Percentiles rank a stretch among this genome's conserved stretches.
phyloP scores from a whole-genome alignment of 1,140 invertebrate genomes.

The Dreissena rostriformis region DNA sequence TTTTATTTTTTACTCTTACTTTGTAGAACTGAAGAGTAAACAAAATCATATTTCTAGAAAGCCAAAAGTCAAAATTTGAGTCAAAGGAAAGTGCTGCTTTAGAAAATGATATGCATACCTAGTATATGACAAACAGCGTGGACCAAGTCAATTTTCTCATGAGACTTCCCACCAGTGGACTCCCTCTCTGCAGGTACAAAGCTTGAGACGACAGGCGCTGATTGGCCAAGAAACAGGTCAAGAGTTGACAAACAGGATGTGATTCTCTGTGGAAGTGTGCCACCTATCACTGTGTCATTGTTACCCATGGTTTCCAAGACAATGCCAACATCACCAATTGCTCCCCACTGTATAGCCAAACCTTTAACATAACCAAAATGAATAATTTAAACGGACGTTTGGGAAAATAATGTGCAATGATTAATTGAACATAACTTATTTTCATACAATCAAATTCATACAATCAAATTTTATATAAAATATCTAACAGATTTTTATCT shows the following conservation, averaged over 20 bases:
- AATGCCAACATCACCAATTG: slow-evolving; percentile 97
- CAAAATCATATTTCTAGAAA: too few species aligned
- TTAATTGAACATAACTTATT: too few species aligned
- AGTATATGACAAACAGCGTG: slow-evolving; percentile 79
- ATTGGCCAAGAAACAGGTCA: slow-evolving; percentile 93
- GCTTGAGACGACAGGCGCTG: slow-evolving; percentile 92
- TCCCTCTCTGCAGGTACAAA: slow-evolving; percentile 89
- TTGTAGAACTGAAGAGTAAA: too few species aligned
- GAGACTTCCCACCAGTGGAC: slow-evolving; percentile 67
- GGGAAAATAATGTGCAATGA: neutral
- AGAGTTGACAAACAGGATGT: slow-evolving; percentile 92
- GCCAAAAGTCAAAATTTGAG: too few species aligned
- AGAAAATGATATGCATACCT: slow-evolving; percentile 72
- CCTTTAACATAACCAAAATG: slow-evolving; percentile 66
- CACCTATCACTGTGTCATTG: slow-evolving; percentile 95
- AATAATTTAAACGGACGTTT: neutral
- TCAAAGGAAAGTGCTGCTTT: too few species aligned
- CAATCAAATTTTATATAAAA: too few species aligned
- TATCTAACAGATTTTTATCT: too few species aligned
- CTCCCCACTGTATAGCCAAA: slow-evolving; percentile 98
- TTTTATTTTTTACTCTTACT: too few species aligned
- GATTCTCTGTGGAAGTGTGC: slow-evolving; percentile 96
- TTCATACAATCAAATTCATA: too few species aligned
- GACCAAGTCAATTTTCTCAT: slow-evolving; percentile 65
- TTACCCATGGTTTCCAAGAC: slow-evolving; percentile 93